Evolutionary conservation across 2,797 vertebrate species (phyloP).

Genomic region (Rhincodon typus): DNA sequence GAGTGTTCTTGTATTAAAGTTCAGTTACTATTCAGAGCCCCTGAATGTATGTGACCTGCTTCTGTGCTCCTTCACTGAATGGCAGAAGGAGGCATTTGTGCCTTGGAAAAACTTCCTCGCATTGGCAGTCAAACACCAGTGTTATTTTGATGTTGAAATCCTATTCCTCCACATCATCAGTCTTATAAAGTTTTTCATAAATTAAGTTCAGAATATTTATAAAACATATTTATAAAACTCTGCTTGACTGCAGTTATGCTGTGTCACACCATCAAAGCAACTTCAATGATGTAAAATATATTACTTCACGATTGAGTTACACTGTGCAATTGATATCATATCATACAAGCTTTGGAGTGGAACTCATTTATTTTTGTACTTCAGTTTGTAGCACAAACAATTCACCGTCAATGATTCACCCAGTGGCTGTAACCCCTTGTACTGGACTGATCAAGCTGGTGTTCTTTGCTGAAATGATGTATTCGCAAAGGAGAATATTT

Average conservation of each 20-base stretch:
- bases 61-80: not conserved
- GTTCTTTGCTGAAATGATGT: not conserved
- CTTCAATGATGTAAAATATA: not conserved
- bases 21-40: not conserved
- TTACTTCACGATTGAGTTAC: not conserved
- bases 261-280: not conserved
- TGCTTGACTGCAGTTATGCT: not conserved
- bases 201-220: not conserved
- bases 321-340: not conserved
- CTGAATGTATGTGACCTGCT: not conserved
- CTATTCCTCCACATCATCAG: not conserved
- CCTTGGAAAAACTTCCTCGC: not conserved
- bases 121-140: too few species aligned
- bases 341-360: not conserved
- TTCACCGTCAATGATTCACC: not conserved
- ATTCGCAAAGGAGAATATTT: not conserved
- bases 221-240: not conserved
- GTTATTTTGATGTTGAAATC: not conserved
- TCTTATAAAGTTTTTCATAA: not conserved
- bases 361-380: not conserved
- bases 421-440: not conserved
- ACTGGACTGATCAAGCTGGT: not conserved
- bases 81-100: not conserved
- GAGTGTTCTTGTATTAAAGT: too few species aligned
- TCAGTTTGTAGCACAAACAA: not conserved